phyloP scores from a whole-genome alignment of 2,888 invertebrate genomes.

The Coelinius sp. region DNA sequence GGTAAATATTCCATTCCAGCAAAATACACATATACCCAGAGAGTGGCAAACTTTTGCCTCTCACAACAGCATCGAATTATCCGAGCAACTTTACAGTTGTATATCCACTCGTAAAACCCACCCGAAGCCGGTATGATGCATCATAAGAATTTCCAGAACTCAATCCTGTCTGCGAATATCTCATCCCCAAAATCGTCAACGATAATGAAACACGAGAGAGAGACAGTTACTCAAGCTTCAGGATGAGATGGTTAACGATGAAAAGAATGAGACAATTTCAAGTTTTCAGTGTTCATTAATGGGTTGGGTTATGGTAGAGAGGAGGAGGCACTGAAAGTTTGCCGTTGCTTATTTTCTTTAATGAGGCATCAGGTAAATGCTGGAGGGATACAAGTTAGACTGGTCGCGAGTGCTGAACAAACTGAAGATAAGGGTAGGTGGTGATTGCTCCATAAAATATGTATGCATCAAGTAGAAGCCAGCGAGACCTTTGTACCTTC shows the following conservation, averaged over 20 bases:
- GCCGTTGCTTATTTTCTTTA: slow-evolving; percentile 36
- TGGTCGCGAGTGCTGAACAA: slow-evolving; percentile 34
- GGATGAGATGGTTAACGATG: neutral
- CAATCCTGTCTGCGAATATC: neutral
- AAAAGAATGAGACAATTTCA: neutral
- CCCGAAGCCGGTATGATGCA: neutral
- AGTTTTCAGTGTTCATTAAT: slow-evolving; percentile 22
- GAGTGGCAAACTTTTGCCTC: neutral
- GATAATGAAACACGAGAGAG: neutral
- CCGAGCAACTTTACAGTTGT: slow-evolving; percentile 8
- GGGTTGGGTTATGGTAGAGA: slow-evolving; percentile 19
- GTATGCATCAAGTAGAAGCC: slow-evolving; percentile 52
- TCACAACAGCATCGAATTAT: slow-evolving; percentile 15
- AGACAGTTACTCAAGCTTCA: neutral
- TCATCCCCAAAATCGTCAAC: slow-evolving; percentile 6
- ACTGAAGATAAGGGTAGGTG: slow-evolving; percentile 65
- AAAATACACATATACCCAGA: neutral
- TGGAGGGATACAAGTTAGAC: slow-evolving; percentile 29
- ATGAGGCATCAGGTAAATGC: slow-evolving; percentile 14
- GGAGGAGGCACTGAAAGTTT: slow-evolving; percentile 21
- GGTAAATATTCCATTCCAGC: neutral
- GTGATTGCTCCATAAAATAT: slow-evolving; percentile 70
- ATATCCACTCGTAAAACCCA: slow-evolving; percentile 3
- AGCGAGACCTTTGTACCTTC: slow-evolving; percentile 20
- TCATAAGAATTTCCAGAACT: neutral